Conservation (phyloP, 2,113 vertebrate species). For the Gymnorhina tibicen region DNA sequence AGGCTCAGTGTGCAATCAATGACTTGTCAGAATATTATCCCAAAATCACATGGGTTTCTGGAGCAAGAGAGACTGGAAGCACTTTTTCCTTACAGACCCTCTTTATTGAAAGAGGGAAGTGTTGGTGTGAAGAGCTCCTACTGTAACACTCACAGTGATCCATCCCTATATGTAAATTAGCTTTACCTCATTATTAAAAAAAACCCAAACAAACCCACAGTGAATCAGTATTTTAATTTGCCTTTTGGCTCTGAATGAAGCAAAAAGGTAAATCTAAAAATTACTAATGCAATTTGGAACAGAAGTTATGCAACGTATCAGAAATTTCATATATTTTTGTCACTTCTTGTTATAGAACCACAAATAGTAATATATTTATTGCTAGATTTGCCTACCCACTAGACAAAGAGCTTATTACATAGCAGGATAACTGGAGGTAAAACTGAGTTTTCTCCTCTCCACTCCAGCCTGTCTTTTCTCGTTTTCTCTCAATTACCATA, state of each 20-base stretch:
- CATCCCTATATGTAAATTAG: background rate
- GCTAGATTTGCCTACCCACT: background rate
- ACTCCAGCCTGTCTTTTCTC: background rate
- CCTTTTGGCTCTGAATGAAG: background rate
- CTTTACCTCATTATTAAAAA: background rate
- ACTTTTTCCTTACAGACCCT: background rate
- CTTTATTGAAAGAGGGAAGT: background rate
- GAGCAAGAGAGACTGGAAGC: background rate
- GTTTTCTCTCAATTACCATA: background rate
- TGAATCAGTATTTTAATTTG: background rate
- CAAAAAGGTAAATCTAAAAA: background rate
- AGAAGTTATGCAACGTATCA: background rate
- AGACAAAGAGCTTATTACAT: background rate
- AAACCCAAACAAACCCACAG: background rate
- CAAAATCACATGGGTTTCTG: background rate
- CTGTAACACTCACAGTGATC: background rate
- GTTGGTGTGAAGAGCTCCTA: background rate
- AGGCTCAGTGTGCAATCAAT: background rate
- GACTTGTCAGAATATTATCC: background rate
- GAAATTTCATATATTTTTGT: background rate
- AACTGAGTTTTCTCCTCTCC: background rate
- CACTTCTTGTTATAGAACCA: background rate
- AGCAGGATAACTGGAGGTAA: background rate
- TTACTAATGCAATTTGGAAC: background rate
- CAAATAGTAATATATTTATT: background rate